Base-by-base conservation (phyloP, 1,140 invertebrate genomes). In the Zaprionus taronus region DNA sequence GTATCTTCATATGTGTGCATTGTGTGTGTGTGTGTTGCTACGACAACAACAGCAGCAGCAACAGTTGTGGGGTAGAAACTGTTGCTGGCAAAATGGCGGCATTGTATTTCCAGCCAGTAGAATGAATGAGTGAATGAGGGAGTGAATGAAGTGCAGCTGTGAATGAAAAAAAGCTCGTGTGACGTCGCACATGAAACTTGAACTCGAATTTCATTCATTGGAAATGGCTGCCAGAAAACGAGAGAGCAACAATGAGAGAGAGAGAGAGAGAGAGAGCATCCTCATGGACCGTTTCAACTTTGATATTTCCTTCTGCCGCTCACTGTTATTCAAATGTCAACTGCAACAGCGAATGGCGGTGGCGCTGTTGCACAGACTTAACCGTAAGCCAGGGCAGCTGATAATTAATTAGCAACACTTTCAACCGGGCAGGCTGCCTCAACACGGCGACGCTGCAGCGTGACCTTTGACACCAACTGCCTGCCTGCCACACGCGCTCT, bases 131-230 rank as follows among this genome's bases (percentile, higher is more conserved):
- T 41, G 69, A 55, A 62, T 47, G 20, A 22, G 47, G 3, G 20
- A 22, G 47, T 22, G 83, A 87, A 72, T 79, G 66, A 58, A 78
- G 38, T 75, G 60, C 62, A 64, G 73, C 41, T 63, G 79, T 84
- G 74, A 87, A 87, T 87, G 81, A 81, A 90, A 80, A 80, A 81
- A 89, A 87, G 84, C 84, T 89, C 28, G 12, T 28, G 60, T 87
- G 31, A 9, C 31, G 9, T 11, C 9, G 31, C 9, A 34, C 31
- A 4, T 34, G 53, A 70, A 53, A 49, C 17, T 44, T 24, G 17
- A n/a, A n/a, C 31, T 66, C 44, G 34, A 47, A 49, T 44, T 68
- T 69, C 83, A 87, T 83, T 86, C 77, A 80, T 66, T 47, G 47
- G n/a, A 20, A 38, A 22, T 15, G n/a, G n/a, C 2, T 20, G 36